Percentiles rank a stretch among this genome's conserved stretches.
Conservation (phyloP, 2,113 vertebrate species). For the Phycodurus eques region DNA sequence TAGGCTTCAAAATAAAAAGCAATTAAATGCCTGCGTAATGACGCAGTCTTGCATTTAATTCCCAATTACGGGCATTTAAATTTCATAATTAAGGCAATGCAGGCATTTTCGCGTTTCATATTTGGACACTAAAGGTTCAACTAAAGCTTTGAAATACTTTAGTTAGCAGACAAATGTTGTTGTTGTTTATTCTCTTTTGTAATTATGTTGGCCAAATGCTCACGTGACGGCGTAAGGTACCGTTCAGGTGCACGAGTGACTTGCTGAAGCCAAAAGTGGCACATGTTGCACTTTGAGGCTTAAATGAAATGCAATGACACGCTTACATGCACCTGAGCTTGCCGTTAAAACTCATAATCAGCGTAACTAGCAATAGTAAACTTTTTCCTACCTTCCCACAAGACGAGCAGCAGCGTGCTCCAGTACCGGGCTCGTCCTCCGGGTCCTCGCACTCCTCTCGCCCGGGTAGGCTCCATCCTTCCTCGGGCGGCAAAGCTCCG, state of each 20-base stretch:
- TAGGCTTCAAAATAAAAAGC: too few relatives aligned
- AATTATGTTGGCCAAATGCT: background rate
- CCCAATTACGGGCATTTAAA: too few relatives aligned
- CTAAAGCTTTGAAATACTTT: background rate
- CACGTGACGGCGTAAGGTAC: background rate
- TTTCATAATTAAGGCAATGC: background rate
- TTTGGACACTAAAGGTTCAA: background rate
- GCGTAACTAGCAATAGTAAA: background rate
- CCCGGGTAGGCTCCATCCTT: background rate
- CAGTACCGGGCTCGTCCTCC: background rate
- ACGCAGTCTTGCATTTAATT: too few relatives aligned
- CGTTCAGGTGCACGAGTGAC: background rate
- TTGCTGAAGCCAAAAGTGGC: background rate
- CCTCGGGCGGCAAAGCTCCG: background rate
- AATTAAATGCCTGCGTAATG: background rate
- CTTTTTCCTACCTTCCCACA: slow-evolving; percentile 6
- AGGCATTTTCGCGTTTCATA: background rate
- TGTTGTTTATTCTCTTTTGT: too few relatives aligned
- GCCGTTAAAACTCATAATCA: background rate
- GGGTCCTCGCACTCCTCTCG: background rate
- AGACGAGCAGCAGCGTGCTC: background rate
- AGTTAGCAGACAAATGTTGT: too few relatives aligned
- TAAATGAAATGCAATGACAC: background rate
- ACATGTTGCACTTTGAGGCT: background rate
- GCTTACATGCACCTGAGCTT: background rate